Conservation (phyloP, 2,113 vertebrate genomes). For the Origma solitaria region DNA sequence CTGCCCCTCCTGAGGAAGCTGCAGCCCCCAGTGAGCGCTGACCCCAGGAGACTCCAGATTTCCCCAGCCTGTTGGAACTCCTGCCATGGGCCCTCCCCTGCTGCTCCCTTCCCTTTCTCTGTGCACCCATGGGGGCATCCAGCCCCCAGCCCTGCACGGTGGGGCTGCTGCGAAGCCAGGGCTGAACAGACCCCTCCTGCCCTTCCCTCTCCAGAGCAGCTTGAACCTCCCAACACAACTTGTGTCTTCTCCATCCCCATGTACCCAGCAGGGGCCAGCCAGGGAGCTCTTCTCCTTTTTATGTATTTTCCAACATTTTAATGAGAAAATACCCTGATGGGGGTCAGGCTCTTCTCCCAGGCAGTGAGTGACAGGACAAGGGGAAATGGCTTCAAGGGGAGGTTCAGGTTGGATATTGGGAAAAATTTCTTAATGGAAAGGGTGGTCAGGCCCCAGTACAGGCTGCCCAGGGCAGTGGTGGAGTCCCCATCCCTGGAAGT, state of each 20-base stretch:
- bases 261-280: not conserved
- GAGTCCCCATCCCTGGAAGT: not conserved
- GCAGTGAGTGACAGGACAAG: not conserved
- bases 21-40: not conserved
- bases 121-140: not conserved
- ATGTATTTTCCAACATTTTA: not conserved
- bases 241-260: not conserved
- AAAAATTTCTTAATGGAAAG: not conserved
- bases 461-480: not conserved
- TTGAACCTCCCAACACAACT: not conserved
- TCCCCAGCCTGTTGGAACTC: not conserved
- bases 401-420: not conserved
- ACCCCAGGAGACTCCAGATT: not conserved
- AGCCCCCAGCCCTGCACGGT: not conserved
- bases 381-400: not conserved
- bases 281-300: not conserved
- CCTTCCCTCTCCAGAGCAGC: not conserved
- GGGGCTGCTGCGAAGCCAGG: not conserved
- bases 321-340: not conserved
- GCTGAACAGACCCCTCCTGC: not conserved
- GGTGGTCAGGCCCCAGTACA: not conserved
- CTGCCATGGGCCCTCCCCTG: not conserved
- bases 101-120: not conserved
- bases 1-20: not conserved
- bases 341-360: not conserved